Percentiles rank a stretch among this genome's conserved stretches.
Evolutionary conservation across 2,113 vertebrate genomes (phyloP).

Genomic region (Murina feae): DNA sequence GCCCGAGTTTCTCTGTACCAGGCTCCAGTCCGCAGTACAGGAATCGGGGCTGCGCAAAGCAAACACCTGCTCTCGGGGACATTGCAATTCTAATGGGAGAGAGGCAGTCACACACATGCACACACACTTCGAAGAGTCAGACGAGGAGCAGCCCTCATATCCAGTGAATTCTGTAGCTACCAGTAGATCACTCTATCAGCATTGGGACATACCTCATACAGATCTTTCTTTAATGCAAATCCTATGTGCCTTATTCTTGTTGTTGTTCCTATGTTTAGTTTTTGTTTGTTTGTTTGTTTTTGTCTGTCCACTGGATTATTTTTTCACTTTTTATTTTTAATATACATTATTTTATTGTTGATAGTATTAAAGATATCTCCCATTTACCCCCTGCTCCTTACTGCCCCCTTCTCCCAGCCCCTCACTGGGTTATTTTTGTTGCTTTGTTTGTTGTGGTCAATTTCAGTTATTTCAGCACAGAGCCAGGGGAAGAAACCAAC

Average conservation of each 20-base stretch:
- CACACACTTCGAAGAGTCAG: neutral
- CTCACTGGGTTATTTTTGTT: neutral
- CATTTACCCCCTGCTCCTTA: no score
- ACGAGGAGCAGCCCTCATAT: fast-evolving
- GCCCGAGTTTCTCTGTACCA: neutral
- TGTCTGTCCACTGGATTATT: neutral
- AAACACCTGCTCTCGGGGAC: neutral
- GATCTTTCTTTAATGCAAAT: neutral
- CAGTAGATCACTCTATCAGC: no score
- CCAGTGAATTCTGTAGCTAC: neutral
- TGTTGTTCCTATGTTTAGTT: neutral
- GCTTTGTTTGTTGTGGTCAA: neutral
- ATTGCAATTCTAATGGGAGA: neutral
- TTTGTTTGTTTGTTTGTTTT: neutral
- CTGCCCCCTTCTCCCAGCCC: no score
- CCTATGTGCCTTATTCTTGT: neutral
- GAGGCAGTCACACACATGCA: neutral
- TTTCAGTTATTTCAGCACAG: neutral
- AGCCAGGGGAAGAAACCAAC: neutral
- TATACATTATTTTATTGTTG: no score
- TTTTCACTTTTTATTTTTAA: no score
- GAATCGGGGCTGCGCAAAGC: neutral
- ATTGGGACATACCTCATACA: neutral
- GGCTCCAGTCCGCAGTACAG: neutral
- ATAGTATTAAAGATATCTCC: no score